These are phyloP conservation scores for Setipinna tenuifilis DNA, from an alignment of 2,797 vertebrate genomes.

Conservation along the genomic window DNA sequence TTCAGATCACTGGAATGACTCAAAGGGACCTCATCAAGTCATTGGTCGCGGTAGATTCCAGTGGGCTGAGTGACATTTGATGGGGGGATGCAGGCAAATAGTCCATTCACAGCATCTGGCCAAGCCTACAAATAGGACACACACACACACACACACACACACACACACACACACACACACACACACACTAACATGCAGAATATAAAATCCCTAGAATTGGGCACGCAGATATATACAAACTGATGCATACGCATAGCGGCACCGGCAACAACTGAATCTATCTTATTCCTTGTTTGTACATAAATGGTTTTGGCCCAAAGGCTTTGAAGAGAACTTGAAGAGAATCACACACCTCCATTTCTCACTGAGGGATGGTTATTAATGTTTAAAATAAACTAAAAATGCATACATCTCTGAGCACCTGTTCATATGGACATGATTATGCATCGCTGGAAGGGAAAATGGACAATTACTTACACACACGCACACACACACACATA, in stretches of 20 bases:
- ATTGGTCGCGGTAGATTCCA: slow-evolving; percentile 4
- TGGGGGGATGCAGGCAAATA: slow-evolving; percentile 38
- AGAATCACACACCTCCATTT: neutral
- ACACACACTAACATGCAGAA: neutral
- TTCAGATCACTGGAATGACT: neutral
- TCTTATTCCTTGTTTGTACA: neutral
- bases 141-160: slow-evolving; percentile 32
- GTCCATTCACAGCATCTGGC: slow-evolving; percentile 35
- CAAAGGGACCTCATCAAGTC: slow-evolving; percentile 7
- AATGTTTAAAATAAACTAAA: neutral
- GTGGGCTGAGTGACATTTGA: slow-evolving; percentile 40
- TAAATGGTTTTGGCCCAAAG: neutral
- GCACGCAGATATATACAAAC: too few relatives aligned
- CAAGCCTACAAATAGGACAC: neutral
- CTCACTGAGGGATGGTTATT: neutral
- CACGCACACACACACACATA: too few relatives aligned
- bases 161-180: neutral
- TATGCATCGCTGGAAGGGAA: neutral
- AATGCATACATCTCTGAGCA: neutral
- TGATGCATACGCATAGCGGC: slow-evolving; percentile 26
- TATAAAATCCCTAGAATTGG: too few relatives aligned
- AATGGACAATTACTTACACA: neutral
- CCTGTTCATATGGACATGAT: neutral
- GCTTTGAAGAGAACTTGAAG: neutral
- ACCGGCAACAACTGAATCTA: neutral